phyloP scores from a whole-genome alignment of 2,797 vertebrate species.

The Spheniscus humboldti region DNA sequence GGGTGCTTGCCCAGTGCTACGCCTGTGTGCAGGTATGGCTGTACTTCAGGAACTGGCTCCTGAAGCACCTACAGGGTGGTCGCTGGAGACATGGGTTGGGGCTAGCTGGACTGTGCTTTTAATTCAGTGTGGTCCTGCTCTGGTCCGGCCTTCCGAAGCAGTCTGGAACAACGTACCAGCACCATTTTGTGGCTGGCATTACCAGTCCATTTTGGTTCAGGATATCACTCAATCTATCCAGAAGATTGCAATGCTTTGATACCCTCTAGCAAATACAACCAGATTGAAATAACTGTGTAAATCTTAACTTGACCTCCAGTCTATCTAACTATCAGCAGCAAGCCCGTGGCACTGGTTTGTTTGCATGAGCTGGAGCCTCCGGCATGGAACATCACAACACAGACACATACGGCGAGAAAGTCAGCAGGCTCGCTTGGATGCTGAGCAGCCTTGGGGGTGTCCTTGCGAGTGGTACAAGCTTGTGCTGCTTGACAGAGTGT shows the following conservation, averaged over 20 bases:
- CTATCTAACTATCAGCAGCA: not conserved
- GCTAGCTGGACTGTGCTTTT: not conserved
- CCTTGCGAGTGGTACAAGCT: not conserved
- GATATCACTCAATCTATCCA: not conserved
- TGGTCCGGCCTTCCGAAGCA: not conserved
- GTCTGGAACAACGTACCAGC: not conserved
- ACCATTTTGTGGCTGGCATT: not conserved
- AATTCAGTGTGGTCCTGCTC: not conserved
- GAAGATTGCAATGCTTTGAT: not conserved
- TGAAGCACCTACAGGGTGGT: not conserved
- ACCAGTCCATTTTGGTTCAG: not conserved
- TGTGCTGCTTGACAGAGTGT: not conserved
- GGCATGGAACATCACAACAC: not conserved
- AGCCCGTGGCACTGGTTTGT: not conserved
- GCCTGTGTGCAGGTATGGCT: not conserved
- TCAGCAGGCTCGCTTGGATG: rapidly evolving
- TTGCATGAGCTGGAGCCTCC: not conserved
- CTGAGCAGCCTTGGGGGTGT: not conserved
- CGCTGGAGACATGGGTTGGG: not conserved
- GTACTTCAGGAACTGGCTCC: not conserved
- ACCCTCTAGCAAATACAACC: not conserved
- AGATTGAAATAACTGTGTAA: not conserved
- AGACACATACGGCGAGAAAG: rapidly evolving
- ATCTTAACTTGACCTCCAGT: not conserved
- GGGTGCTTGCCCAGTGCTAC: not conserved